Percentiles rank a stretch among this genome's conserved stretches.
These are phyloP conservation scores for Condylura cristata DNA, from an alignment of 2,113 vertebrate genomes.

Conservation along the genomic window DNA sequence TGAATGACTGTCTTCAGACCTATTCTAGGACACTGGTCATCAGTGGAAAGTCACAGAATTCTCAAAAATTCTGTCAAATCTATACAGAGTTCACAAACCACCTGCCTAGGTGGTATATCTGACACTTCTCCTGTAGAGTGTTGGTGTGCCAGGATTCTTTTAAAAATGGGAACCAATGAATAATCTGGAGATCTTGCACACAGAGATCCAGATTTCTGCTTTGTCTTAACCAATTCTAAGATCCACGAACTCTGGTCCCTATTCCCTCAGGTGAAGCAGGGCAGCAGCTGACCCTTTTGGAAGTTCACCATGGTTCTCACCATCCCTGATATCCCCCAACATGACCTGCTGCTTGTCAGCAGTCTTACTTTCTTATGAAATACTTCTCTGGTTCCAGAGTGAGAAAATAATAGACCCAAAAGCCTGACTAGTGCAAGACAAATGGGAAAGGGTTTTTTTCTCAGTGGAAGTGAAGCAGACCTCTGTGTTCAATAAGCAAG, in stretches of 20 bases:
- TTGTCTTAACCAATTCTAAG: neutral
- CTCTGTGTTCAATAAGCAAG: neutral
- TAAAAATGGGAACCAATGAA: neutral
- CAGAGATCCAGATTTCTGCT: neutral
- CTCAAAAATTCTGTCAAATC: neutral
- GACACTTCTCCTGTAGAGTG: neutral
- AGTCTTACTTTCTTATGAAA: neutral
- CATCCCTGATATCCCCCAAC: neutral
- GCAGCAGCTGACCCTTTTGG: no score
- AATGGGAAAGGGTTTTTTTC: neutral
- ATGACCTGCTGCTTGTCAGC: neutral
- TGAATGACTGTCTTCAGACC: neutral
- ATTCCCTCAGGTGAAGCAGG: neutral
- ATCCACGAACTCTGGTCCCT: neutral
- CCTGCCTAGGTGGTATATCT: neutral
- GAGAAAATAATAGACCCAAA: neutral
- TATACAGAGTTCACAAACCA: neutral
- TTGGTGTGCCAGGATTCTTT: neutral
- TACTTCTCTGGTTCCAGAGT: neutral
- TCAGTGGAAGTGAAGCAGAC: neutral
- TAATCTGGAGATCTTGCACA: neutral
- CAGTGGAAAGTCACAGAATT: neutral
- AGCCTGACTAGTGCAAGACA: neutral
- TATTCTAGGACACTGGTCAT: neutral
- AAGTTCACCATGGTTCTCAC: neutral